Base-by-base conservation (phyloP, 2,797 vertebrate species). In the Periparus ater region DNA sequence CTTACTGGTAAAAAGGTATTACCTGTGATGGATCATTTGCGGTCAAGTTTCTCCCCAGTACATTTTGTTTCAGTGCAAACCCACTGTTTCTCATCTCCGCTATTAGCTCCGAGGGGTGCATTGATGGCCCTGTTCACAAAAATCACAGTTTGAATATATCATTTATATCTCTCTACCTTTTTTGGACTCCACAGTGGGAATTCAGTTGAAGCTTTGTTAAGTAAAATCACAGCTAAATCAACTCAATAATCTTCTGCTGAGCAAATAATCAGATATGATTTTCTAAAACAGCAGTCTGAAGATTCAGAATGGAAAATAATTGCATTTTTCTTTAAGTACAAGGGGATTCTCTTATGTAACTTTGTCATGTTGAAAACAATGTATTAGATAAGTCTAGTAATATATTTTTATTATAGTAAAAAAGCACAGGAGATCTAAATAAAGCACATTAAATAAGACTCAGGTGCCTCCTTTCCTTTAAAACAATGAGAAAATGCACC, bases 31-130 rank as follows among this genome's bases (percentile, higher is more conserved):
- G 98, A 99, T 99, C 99, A 98, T 98, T 99, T 98, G 98, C 97
- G 96, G 99, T 99, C 98, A 98, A 97, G 98, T 99, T 99, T 98
- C 99, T 99, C 98, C 98, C 99, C 98, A 99, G 99, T 95, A 99
- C 99, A 98, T 99, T 99, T 98, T 99, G 99, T 98, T 99, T 99
- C 98, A 99, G 98, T 97, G 99, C 99, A 98, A 99, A 99, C 98
- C 99, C 99, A 98, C 99, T 99, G 99, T 99, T 99, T 98, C 99
- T 99, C 99, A 99, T 99, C 99, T 99, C 99, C 95, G 98, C 99
- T 99, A 99, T 99, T 99, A 99, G 99, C 99, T 99, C 99, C 61
- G 99, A 99, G 98, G 99, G 99, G 99, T 99, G 99, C 99, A 99
- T 99, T 96, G 99, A 99, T 98, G 99, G 99, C 98, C 99, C 99